Evolutionary conservation across 2,888 invertebrate genomes (phyloP).

Genomic region (Luperina nickerlii): DNA sequence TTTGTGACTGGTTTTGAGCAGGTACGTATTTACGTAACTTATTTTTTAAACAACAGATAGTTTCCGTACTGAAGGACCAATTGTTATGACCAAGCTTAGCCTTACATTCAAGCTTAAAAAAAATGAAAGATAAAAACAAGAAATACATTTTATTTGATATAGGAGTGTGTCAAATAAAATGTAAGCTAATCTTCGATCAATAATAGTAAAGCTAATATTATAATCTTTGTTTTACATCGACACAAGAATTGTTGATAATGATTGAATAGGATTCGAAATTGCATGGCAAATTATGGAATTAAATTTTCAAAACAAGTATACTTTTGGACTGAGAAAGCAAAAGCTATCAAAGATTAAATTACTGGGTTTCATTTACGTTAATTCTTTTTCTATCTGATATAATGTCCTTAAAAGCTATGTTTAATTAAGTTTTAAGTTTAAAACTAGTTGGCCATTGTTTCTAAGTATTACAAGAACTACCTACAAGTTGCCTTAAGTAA

Average conservation of each 20-base stretch:
- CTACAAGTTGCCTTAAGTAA: constrained; percentile 16
- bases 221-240: background rate
- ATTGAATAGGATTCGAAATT: background rate
- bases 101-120: background rate
- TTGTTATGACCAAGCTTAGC: background rate
- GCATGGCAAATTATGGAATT: background rate
- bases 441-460: constrained; percentile 10
- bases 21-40: background rate
- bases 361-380: background rate
- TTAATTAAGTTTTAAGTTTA: background rate
- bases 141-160: too few relatives aligned
- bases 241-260: background rate
- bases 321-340: background rate
- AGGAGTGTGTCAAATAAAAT: background rate
- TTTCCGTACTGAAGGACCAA: background rate
- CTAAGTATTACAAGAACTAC: constrained; percentile 5
- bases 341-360: background rate
- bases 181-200: background rate
- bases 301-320: background rate
- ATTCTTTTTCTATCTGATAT: background rate
- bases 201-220: background rate
- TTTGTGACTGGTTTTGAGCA: background rate
- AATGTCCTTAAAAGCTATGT: background rate
- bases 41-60: background rate
- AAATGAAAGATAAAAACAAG: background rate